phyloP scores from a whole-genome alignment of 1,140 invertebrate species.

The Steinernema feltiae region DNA sequence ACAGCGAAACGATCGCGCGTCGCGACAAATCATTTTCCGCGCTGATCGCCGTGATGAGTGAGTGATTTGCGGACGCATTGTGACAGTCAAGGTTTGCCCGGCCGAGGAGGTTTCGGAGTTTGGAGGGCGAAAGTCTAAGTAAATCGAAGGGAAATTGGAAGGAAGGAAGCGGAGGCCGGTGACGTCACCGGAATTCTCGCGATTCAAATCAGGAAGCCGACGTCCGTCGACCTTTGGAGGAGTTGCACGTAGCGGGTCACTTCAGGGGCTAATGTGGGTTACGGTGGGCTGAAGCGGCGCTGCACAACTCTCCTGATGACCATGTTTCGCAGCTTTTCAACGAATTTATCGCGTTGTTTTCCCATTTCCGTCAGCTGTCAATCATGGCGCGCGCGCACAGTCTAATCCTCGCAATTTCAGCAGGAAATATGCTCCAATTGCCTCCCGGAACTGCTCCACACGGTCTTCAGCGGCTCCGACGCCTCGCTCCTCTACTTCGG shows the following conservation, averaged over 20 bases:
- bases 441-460: neutral
- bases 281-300: too few relatives aligned
- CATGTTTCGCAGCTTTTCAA: neutral
- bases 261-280: too few relatives aligned
- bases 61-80: neutral
- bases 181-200: neutral
- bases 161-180: neutral
- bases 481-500: slow-evolving; percentile 7
- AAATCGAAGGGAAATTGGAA: neutral
- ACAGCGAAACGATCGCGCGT: neutral
- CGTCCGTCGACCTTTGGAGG: too few relatives aligned
- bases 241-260: too few relatives aligned
- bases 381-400: neutral
- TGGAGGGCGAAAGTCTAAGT: neutral
- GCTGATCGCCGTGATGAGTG: slow-evolving; percentile 1
- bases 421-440: slow-evolving; percentile 1
- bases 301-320: neutral
- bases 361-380: neutral
- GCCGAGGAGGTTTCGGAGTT: neutral
- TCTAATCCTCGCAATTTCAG: neutral
- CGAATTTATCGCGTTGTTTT: neutral
- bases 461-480: neutral
- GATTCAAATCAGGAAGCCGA: neutral
- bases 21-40: neutral
- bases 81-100: neutral